A percentile compares a stretch with the other conserved stretches of the same genome.
Conservation (phyloP, 1,140 invertebrate genomes). For the Phortica variegata region DNA sequence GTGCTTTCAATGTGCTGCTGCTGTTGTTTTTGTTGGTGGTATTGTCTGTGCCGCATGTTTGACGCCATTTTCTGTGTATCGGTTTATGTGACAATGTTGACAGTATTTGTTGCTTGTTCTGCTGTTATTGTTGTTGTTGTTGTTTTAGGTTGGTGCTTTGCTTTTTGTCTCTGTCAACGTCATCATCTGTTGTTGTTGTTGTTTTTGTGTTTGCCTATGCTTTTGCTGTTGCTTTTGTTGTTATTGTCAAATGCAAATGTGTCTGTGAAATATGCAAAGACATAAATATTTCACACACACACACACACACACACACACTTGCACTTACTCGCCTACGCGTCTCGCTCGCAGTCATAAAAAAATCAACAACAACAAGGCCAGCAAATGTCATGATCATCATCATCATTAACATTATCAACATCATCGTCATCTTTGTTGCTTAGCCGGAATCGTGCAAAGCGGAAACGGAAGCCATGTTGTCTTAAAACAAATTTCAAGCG, state of each 20-base stretch:
- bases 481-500: background rate
- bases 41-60: slow-evolving; percentile 14
- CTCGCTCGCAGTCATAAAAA: too few relatives aligned
- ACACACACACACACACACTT: too few relatives aligned
- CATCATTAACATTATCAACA: too few relatives aligned
- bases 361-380: too few relatives aligned
- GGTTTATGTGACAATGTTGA: background rate
- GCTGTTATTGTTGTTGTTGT: too few relatives aligned
- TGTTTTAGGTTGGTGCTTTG: too few relatives aligned
- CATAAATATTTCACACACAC: slow-evolving; percentile 55
- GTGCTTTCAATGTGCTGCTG: slow-evolving; percentile 44
- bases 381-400: too few relatives aligned
- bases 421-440: too few relatives aligned
- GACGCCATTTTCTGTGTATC: slow-evolving; percentile 16
- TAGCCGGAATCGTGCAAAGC: too few relatives aligned
- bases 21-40: slow-evolving; percentile 32
- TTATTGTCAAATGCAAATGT: slow-evolving; percentile 52
- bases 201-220: slow-evolving; percentile 15
- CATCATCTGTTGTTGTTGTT: slow-evolving; percentile 7
- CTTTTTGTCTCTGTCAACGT: slow-evolving; percentile 20
- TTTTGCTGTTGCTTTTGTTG: slow-evolving; percentile 29
- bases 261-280: slow-evolving; percentile 47
- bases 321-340: too few relatives aligned
- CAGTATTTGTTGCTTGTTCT: background rate
- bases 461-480: too few relatives aligned